Evolutionary conservation across 2,113 vertebrate species (phyloP), one percentile per base, ranked within the genome.

Genomic region (Elanoides forficatus): DNA sequence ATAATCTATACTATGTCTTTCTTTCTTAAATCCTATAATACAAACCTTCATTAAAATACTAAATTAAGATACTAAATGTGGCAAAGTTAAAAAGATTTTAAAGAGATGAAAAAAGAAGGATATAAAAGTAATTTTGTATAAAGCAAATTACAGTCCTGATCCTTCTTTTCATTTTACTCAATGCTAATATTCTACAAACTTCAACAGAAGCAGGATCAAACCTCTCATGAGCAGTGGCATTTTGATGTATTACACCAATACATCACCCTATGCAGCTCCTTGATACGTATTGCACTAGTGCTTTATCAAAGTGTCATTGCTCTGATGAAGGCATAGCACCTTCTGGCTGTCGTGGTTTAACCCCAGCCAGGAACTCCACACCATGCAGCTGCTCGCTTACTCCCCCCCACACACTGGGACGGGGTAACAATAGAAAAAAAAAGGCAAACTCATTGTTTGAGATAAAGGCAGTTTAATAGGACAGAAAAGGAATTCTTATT

Each of bases 171-270:
- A 55, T 86, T 92, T 88, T 79, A 82, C 26, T 84, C 42, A 50
- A 26, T 79, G 53, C 10, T 92, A 84, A 81, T 89, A 81, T 89
- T 85, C 60, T 80, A 55, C 50, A 88, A 43, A 42, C 13, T 93
- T 87, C 48, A 63, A 60, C 21, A 81, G 68, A 45, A 89, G 26
- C 68, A 72, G 85, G 36, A 97, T 92, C 81, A 94, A 91, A 72
- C 74, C 63, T 81, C 75, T 95, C 73, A 75, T n/a, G 70, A 82
- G 40, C 52, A 62, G 80, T 97, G 95, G 73, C 94, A 90, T 76
- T 96, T 96, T 97, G 96, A 97, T 97, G 53, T 95, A 97, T 96
- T 95, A 27, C 48, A 90, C 79, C 74, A 95, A 96, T 97, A 93
- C 83, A 95, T 97, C 95, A 97, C 72, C 75, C 65, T 50, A 32